phyloP scores from a whole-genome alignment of 2,797 vertebrate genomes.

The Limnodromus scolopaceus region DNA sequence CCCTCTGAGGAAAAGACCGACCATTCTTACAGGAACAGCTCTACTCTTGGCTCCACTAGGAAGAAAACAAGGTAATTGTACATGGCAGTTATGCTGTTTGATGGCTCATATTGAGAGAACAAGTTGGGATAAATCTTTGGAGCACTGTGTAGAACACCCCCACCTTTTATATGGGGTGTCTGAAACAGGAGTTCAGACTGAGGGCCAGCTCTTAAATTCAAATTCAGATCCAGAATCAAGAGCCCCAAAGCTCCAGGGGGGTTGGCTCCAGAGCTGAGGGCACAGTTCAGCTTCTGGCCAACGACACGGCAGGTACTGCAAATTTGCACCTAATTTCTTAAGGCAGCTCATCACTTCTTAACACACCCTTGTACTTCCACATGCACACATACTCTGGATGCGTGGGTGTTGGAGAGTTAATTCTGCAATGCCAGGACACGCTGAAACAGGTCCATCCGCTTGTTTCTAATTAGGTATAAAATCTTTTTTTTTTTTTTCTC shows the following conservation, averaged over 20 bases:
- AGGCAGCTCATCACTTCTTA: neutral
- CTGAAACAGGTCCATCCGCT: neutral
- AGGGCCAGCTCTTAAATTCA: neutral
- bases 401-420: neutral
- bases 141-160: neutral
- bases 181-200: neutral
- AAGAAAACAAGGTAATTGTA: neutral
- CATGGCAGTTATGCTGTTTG: neutral
- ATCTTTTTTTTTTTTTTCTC: neutral
- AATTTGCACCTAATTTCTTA: neutral
- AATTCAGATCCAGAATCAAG: neutral
- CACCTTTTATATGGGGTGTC: neutral
- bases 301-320: neutral
- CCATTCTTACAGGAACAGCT: neutral
- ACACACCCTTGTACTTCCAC: neutral
- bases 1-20: neutral
- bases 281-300: neutral
- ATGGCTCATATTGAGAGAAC: neutral
- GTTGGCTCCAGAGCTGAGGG: neutral
- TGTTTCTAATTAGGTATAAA: neutral
- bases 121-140: neutral
- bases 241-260: neutral
- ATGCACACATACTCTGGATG: fast-evolving
- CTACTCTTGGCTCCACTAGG: neutral
- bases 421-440: neutral